Evolutionary conservation across 2,888 invertebrate species (phyloP).

Genomic region (Drosophila formosana): DNA sequence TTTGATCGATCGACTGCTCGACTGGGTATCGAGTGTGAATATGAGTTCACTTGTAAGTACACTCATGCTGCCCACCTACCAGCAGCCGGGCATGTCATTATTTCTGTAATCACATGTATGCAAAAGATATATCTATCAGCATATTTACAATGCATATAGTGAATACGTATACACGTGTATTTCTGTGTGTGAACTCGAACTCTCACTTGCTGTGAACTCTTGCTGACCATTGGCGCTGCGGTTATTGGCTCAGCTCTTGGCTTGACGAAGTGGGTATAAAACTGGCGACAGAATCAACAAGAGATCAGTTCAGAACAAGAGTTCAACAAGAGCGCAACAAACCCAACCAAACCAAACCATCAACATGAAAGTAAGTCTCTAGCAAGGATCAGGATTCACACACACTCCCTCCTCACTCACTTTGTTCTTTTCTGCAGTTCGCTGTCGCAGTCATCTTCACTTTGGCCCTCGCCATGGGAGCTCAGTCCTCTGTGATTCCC

Average conservation of each 20-base stretch:
- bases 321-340: constrained; percentile 71
- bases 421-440: constrained; percentile 63
- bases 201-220: constrained; percentile 70
- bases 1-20: constrained; percentile 38
- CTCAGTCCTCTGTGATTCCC: constrained; percentile 81
- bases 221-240: constrained; percentile 39
- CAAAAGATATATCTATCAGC: constrained; percentile 48
- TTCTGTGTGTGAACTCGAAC: constrained; percentile 65
- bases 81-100: constrained; percentile 58
- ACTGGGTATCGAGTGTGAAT: constrained; percentile 44
- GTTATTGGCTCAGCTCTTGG: constrained; percentile 19
- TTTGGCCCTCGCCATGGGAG: constrained; percentile 82
- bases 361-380: constrained; percentile 79
- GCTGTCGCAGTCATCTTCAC: constrained; percentile 76
- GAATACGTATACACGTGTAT: constrained; percentile 1
- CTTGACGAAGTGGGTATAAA: constrained; percentile 47
- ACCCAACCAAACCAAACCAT: constrained; percentile 19
- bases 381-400: constrained; percentile 18
- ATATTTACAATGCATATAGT: constrained; percentile 1
- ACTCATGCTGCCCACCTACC: constrained; percentile 8
- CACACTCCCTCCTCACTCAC: not conserved
- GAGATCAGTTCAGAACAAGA: constrained; percentile 80
- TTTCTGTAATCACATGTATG: constrained; percentile 68
- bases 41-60: constrained; percentile 21
- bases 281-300: constrained; percentile 48